Evolutionary conservation across 64 coral and sea anemone genomes (phyloP), one percentile per base, ranked within the genome.

Genomic region (Dendrophyllia cribrosa): DNA sequence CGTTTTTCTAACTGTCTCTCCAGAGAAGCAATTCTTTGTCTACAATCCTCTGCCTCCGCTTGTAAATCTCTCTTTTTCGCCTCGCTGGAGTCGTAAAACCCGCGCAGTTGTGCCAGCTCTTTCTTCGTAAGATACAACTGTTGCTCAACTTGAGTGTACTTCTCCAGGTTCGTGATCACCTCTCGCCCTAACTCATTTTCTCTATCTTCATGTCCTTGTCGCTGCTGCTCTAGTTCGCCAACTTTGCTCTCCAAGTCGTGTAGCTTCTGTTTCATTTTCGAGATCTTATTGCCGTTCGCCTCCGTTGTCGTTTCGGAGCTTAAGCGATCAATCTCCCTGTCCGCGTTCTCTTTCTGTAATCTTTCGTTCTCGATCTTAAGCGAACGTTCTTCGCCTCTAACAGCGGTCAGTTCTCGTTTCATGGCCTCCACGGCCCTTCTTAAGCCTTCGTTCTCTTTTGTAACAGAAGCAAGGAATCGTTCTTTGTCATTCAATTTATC

Each of bases 401-500:
- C 60, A 20, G 88, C 46, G 23, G 76, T 22, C 43, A 97, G 82
- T 51, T 97, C 88, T 71, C 79, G 94, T 87, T 86, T 93, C 69
- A 94, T 50, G 51, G 87, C 60, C 43, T 96, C 95, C 19, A 93
- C 68, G 48, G 87, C 69, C 59, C 43, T 86, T 3, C 46, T 62
- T 22, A 97, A 72, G 4, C 66, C 89, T 53, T 91, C 58, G 43
- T 88, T 87, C 4, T 94, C 82, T 21, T 91, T 85, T 64, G 72
- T 87, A 14, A 97, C 74, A 66, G 91, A 90, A 12, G 43, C 58
- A 49, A 94, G 90, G 46, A 78, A 91, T 22, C 78, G 72, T 86
- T 97, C 95, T 87, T 97, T 94, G 46, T 97, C 92, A 7, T 86
- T 72, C 65, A 97, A 62, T 91, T 97, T 97, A 55, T 91, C 72